A percentile compares a stretch with the other conserved stretches of the same genome.
phyloP scores from a whole-genome alignment of 2,888 invertebrate genomes.

The Aphidius colemani region DNA sequence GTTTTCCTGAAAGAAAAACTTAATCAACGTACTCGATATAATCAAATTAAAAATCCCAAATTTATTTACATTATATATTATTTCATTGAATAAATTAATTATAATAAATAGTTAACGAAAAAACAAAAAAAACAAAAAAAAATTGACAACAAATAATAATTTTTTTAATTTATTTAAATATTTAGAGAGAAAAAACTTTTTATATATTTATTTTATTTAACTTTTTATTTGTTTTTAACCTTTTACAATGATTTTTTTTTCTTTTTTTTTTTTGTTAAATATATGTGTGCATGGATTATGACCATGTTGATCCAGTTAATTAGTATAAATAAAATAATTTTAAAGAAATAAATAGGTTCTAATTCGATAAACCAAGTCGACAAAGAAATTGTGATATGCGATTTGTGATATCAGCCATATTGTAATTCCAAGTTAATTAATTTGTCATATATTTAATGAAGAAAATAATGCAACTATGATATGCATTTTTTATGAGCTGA shows the following conservation, averaged over 20 bases:
- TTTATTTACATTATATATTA: too few relatives aligned
- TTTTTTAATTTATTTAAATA: too few relatives aligned
- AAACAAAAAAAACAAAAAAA: too few relatives aligned
- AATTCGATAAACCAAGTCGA: too few relatives aligned
- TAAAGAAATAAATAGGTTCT: not conserved
- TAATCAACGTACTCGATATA: too few relatives aligned
- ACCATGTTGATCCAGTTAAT: not conserved
- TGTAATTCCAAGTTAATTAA: constrained; percentile 26
- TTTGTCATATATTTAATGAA: constrained; percentile 8
- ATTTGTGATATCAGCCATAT: constrained; percentile 35
- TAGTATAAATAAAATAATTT: not conserved
- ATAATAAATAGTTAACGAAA: too few relatives aligned
- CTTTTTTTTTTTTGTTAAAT: constrained; percentile 2
- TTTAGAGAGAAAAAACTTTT: too few relatives aligned
- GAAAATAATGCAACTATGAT: not conserved
- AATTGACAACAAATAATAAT: too few relatives aligned
- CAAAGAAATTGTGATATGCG: constrained; percentile 35
- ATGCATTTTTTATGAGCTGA: constrained; percentile 10
- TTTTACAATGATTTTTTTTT: not conserved
- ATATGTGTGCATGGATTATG: not conserved
- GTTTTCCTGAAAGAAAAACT: too few relatives aligned
- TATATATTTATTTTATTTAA: too few relatives aligned
- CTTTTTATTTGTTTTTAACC: not conserved
- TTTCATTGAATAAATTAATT: too few relatives aligned
- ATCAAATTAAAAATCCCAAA: too few relatives aligned